phyloP scores from a whole-genome alignment of 2,797 vertebrate species.

The Parauchenoglanis punctatus region DNA sequence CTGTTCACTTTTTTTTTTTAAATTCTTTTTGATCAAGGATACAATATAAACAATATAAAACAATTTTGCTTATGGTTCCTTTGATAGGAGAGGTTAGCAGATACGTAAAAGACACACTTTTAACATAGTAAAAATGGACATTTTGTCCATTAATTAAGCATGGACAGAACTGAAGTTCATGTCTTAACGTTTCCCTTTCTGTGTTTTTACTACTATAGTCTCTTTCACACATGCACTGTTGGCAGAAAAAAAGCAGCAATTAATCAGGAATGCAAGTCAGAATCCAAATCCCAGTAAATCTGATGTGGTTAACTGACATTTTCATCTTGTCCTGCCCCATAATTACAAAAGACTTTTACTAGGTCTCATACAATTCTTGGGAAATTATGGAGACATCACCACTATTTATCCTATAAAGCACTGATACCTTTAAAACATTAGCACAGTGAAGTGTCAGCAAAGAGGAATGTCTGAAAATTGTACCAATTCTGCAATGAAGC shows the following conservation, averaged over 20 bases:
- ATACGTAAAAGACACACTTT: neutral
- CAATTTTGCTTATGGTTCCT: neutral
- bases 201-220: neutral
- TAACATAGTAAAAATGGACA: neutral
- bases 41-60: neutral
- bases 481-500: neutral
- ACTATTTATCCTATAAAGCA: neutral
- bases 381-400: constrained; percentile 2
- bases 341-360: constrained; percentile 20
- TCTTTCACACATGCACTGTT: constrained; percentile 1
- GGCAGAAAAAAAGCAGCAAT: constrained; percentile 3
- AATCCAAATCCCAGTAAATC: neutral
- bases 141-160: neutral
- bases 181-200: neutral
- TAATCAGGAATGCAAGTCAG: constrained; percentile 7
- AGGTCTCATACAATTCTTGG: neutral
- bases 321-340: neutral
- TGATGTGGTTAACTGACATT: constrained; percentile 27
- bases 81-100: neutral
- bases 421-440: neutral
- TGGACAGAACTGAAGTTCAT: neutral
- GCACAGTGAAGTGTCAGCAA: neutral
- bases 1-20: neutral
- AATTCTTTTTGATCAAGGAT: neutral
- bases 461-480: neutral